A percentile compares a stretch with the other conserved stretches of the same genome.
phyloP scores from a whole-genome alignment of 2,888 invertebrate genomes.

The Frankliniella fusca region DNA sequence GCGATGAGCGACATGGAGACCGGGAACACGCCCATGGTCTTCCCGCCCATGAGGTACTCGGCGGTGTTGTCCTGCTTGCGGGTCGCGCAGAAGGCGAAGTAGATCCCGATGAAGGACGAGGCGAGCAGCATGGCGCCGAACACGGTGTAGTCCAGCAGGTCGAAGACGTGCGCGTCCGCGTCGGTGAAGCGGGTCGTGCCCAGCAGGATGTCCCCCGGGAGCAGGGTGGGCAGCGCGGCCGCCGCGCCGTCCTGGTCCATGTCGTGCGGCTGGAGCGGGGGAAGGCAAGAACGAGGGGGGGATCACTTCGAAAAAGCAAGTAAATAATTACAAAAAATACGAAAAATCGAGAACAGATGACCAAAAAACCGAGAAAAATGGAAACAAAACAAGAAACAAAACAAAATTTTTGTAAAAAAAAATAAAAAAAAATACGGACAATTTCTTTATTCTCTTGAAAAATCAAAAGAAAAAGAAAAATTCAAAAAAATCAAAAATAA shows the following conservation, averaged over 20 bases:
- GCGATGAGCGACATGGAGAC: conserved; percentile 74
- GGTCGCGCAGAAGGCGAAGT: conserved; percentile 65
- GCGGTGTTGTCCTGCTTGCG: conserved; percentile 65
- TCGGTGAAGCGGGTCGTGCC: conserved; percentile 25
- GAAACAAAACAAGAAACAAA: no score
- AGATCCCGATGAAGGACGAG: conserved; percentile 64
- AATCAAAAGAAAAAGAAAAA: no score
- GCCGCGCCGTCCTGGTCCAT: neutral
- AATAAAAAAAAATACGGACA: no score
- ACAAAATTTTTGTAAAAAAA: no score
- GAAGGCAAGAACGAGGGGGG: no score
- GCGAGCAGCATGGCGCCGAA: conserved; percentile 61
- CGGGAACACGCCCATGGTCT: conserved; percentile 72
- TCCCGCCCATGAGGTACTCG: conserved; percentile 70
- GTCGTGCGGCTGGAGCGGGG: neutral
- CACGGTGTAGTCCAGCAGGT: conserved; percentile 61
- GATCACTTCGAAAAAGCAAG: no score
- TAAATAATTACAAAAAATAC: no score
- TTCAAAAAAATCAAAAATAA: no score
- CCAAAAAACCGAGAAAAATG: no score
- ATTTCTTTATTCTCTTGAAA: no score
- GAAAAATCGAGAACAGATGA: no score
- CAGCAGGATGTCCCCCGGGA: conserved; percentile 12
- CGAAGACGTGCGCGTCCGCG: conserved; percentile 50
- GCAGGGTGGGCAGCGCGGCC: conserved; percentile 4